phyloP scores from a whole-genome alignment of 2,797 vertebrate genomes.

The Saguinus oedipus region DNA sequence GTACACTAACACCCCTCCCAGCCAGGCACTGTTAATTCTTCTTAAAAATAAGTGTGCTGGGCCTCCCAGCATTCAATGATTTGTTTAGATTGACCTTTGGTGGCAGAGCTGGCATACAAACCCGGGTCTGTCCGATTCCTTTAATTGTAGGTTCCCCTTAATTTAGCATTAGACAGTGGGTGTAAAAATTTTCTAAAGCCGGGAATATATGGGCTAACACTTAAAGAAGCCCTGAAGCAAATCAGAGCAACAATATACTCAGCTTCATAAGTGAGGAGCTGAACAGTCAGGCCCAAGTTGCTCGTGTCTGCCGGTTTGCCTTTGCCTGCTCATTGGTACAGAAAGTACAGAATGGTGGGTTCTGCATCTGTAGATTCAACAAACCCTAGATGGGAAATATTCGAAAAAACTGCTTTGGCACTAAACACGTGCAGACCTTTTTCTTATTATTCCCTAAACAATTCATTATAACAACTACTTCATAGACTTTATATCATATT shows the following conservation, averaged over 20 bases:
- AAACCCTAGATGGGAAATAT: neutral
- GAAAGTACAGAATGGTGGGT: neutral
- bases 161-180: neutral
- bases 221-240: neutral
- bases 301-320: neutral
- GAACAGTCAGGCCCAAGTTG: neutral
- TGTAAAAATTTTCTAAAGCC: neutral
- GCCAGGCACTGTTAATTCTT: neutral
- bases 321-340: neutral
- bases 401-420: neutral
- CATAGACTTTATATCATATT: neutral
- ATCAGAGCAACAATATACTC: neutral
- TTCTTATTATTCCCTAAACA: neutral
- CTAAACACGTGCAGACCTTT: neutral
- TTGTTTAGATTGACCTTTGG: neutral
- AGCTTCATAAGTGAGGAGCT: neutral
- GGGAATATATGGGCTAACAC: neutral
- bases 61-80: neutral
- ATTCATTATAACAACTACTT: neutral
- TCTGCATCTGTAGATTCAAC: neutral
- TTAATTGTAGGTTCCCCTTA: neutral
- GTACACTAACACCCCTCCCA: neutral
- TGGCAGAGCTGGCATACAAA: neutral
- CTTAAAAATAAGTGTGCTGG: neutral
- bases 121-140: neutral